Evolutionary conservation across 2,888 invertebrate species (phyloP).

Genomic region (Acronicta leporina): DNA sequence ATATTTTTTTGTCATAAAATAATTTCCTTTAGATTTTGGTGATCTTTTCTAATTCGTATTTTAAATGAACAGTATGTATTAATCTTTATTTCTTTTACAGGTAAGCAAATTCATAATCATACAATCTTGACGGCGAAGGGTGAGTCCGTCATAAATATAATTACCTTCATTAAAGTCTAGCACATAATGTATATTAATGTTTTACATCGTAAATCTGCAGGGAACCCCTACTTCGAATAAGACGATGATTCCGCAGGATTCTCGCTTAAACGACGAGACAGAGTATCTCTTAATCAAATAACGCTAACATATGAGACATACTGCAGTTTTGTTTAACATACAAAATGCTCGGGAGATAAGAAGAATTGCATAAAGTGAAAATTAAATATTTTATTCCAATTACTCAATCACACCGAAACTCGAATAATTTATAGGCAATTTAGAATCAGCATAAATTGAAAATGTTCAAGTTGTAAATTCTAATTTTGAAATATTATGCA

Average conservation of each 20-base stretch:
- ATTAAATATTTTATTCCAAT: constrained; percentile 13
- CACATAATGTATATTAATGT: constrained; percentile 46
- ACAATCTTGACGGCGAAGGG: constrained; percentile 25
- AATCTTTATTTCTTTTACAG: constrained; percentile 48
- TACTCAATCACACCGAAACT: background rate
- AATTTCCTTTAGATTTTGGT: background rate
- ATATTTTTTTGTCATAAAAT: no score
- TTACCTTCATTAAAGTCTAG: constrained; percentile 37
- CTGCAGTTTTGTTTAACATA: constrained; percentile 28
- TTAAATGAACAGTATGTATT: background rate
- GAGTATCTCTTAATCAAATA: constrained; percentile 75
- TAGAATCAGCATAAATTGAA: background rate
- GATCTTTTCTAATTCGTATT: constrained; percentile 8
- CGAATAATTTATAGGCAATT: background rate
- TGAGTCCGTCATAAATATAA: constrained; percentile 48
- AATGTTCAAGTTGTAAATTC: constrained; percentile 9
- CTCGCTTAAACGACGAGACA: constrained; percentile 60
- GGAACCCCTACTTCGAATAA: constrained; percentile 48
- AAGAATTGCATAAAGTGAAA: constrained; percentile 6
- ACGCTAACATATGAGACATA: constrained; percentile 64
- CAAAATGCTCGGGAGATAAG: constrained; percentile 5
- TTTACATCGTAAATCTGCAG: constrained; percentile 37
- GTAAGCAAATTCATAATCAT: constrained; percentile 52
- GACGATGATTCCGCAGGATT: constrained; percentile 68
- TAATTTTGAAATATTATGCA: constrained; percentile 8